These are phyloP conservation scores for Caprella mutica DNA, from an alignment of 2,888 invertebrate species.

Conservation along the genomic window DNA sequence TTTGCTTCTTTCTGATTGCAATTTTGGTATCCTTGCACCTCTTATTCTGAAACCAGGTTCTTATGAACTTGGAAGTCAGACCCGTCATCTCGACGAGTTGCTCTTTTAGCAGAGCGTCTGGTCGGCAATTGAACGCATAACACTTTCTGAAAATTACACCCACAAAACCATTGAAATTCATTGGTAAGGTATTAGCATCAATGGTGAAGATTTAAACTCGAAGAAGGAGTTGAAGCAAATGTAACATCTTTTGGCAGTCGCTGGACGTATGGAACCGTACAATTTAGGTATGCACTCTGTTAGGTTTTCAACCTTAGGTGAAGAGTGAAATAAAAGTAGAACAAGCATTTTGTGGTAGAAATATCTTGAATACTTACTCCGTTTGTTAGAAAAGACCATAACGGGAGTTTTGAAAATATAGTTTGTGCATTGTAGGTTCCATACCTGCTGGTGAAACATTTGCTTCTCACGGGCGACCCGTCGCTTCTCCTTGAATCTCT, in stretches of 20 bases:
- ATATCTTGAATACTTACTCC: too few species aligned
- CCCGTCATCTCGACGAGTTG: constrained; percentile 98
- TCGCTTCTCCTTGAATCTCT: constrained; percentile 94
- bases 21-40: constrained; percentile 96
- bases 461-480: constrained; percentile 92
- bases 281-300: too few species aligned
- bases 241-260: too few species aligned
- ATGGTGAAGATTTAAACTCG: too few species aligned
- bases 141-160: constrained; percentile 53
- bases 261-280: too few species aligned
- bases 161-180: not conserved
- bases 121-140: constrained; percentile 93
- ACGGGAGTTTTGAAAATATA: too few species aligned
- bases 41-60: constrained; percentile 99
- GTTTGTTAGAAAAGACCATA: too few species aligned
- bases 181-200: too few species aligned
- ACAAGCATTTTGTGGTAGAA: too few species aligned
- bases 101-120: constrained; percentile 98
- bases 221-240: not conserved
- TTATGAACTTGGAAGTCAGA: constrained; percentile 89
- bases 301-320: too few species aligned
- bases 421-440: too few species aligned
- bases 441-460: constrained; percentile 42
- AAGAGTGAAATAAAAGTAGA: too few species aligned
- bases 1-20: constrained; percentile 90